A percentile compares a stretch with the other conserved stretches of the same genome.
These are phyloP conservation scores for Rhodophaea formosa DNA, from an alignment of 2,888 invertebrate genomes.

Conservation along the genomic window DNA sequence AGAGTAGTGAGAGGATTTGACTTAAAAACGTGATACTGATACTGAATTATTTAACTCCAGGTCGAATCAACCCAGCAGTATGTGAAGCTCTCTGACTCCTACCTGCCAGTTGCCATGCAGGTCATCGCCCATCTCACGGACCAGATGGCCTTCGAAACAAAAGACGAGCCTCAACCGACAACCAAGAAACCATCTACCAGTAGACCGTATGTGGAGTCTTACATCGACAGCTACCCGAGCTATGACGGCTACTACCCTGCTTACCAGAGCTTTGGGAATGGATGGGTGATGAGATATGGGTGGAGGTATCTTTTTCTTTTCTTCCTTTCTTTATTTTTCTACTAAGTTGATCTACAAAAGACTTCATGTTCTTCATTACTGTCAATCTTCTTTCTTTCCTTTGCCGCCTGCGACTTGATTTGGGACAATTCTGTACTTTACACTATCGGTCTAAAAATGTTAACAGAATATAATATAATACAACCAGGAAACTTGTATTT, in stretches of 20 bases:
- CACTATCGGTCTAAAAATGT: no score
- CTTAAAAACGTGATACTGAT: no score
- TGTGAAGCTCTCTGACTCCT: constrained; percentile 81
- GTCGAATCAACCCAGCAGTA: constrained; percentile 64
- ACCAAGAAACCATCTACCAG: constrained; percentile 29
- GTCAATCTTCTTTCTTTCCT: constrained; percentile 2
- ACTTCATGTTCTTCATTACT: no score
- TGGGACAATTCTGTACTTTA: no score
- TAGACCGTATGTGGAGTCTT: constrained; percentile 41
- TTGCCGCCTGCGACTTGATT: no score
- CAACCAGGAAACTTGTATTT: no score
- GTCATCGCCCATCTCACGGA: constrained; percentile 83
- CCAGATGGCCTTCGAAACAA: constrained; percentile 80
- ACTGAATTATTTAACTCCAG: constrained; percentile 42
- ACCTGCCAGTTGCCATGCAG: constrained; percentile 86
- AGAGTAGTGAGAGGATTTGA: no score
- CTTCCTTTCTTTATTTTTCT: constrained; percentile 20
- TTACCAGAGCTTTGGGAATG: constrained; percentile 30
- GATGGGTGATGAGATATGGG: constrained; percentile 52
- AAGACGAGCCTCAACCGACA: constrained; percentile 57
- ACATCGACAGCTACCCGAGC: constrained; percentile 5
- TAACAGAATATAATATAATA: no score
- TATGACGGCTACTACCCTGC: constrained; percentile 24
- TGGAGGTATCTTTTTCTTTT: constrained; percentile 45
- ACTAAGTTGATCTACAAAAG: no score